phyloP scores from a whole-genome alignment of 2,888 invertebrate genomes.

The Corythucha ciliata region DNA sequence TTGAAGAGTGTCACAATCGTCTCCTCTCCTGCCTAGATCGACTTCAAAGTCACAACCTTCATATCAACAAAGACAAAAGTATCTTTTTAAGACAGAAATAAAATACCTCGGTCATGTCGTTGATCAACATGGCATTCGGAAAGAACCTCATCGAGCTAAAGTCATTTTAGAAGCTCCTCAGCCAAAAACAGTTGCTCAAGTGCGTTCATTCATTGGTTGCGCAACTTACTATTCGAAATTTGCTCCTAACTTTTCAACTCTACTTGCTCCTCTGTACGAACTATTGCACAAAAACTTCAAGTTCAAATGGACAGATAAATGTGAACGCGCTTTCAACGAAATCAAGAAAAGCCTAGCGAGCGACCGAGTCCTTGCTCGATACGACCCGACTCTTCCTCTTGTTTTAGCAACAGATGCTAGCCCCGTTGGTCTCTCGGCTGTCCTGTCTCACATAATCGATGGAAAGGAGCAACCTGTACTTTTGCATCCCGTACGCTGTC shows the following conservation, averaged over 20 bases:
- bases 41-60: background rate
- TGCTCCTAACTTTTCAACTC: background rate
- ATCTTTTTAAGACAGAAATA: constrained; percentile 2
- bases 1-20: background rate
- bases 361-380: constrained; percentile 19
- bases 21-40: background rate
- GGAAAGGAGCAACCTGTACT: constrained; percentile 11
- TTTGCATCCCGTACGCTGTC: constrained; percentile 15
- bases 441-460: constrained; percentile 29
- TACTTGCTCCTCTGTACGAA: too few species aligned
- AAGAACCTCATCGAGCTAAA: background rate
- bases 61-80: constrained; percentile 9
- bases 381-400: constrained; percentile 20
- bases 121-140: background rate
- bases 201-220: constrained; percentile 1
- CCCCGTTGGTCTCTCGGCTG: constrained; percentile 26
- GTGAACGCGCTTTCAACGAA: background rate
- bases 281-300: too few species aligned
- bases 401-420: constrained; percentile 24
- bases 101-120: constrained; percentile 8
- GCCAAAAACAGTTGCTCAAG: background rate
- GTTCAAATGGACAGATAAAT: background rate
- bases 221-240: constrained; percentile 13
- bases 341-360: background rate
- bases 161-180: background rate